A percentile compares a stretch with the other conserved stretches of the same genome.
phyloP scores from a whole-genome alignment of 1,140 invertebrate species.

The Eueides isabella region DNA sequence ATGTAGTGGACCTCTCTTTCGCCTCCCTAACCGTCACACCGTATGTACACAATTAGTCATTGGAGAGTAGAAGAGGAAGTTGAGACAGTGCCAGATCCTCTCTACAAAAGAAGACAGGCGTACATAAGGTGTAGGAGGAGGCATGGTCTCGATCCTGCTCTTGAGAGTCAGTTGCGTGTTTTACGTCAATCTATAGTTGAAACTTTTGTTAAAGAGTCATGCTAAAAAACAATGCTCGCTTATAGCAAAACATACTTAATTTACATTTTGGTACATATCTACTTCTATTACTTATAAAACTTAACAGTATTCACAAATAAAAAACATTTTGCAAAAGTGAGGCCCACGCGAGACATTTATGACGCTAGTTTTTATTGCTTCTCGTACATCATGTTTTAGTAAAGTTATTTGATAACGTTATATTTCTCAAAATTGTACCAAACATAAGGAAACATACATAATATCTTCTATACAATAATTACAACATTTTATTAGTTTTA shows the following conservation, averaged over 20 bases:
- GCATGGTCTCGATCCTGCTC: too few species aligned
- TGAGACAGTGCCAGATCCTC: too few species aligned
- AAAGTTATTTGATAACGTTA: not conserved
- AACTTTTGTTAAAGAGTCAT: too few species aligned
- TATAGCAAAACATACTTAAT: not conserved
- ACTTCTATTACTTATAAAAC: not conserved
- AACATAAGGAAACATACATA: not conserved
- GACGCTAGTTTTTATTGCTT: constrained; percentile 1
- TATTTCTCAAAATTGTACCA: not conserved
- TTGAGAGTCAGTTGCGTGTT: too few species aligned
- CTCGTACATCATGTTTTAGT: not conserved
- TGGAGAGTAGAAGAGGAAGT: too few species aligned
- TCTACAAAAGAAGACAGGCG: too few species aligned
- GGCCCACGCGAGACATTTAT: constrained; percentile 1
- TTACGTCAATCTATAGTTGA: not conserved
- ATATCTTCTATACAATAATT: not conserved
- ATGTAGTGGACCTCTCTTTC: too few species aligned
- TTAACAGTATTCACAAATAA: not conserved
- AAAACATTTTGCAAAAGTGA: not conserved
- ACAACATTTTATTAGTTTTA: too few species aligned
- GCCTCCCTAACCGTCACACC: too few species aligned
- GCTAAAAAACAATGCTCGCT: not conserved
- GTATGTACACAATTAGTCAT: too few species aligned
- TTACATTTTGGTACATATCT: not conserved
- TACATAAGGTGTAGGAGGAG: too few species aligned